Conservation (phyloP, 1,140 invertebrate genomes). For the Drosophila athabasca region DNA sequence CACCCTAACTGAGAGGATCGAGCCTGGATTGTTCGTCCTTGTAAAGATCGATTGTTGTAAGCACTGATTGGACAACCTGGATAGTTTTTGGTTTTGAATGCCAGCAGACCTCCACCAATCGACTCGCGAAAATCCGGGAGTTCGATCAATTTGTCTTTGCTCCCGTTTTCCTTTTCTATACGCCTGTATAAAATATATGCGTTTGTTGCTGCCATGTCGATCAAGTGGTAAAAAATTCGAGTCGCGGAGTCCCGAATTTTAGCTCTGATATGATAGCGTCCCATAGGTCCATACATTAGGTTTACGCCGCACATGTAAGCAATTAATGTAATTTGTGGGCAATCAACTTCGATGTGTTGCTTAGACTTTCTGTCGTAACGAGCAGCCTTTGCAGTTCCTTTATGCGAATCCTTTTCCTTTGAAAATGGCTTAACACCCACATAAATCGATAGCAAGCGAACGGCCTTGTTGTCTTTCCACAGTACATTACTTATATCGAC, state of each 20-base stretch:
- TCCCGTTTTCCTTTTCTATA: too few relatives aligned
- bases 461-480: slow-evolving; percentile 35
- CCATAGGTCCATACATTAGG: slow-evolving; percentile 78
- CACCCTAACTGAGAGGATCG: too few relatives aligned
- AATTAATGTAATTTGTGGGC: not conserved
- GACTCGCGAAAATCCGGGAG: too few relatives aligned
- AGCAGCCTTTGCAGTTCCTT: slow-evolving; percentile 1
- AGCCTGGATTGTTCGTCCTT: too few relatives aligned
- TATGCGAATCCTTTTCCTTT: too few relatives aligned
- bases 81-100: too few relatives aligned
- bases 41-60: too few relatives aligned
- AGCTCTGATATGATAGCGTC: slow-evolving; percentile 81
- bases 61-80: too few relatives aligned
- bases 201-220: slow-evolving; percentile 83
- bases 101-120: too few relatives aligned
- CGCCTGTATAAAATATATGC: too few relatives aligned
- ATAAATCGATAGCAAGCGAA: slow-evolving; percentile 10
- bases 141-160: too few relatives aligned
- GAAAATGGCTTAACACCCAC: too few relatives aligned
- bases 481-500: slow-evolving; percentile 40
- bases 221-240: slow-evolving; percentile 80
- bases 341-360: slow-evolving; percentile 1
- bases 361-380: slow-evolving; percentile 4
- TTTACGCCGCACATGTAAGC: not conserved
- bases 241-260: slow-evolving; percentile 83